phyloP scores from a whole-genome alignment of 2,888 invertebrate species.

The Anoplius nigerrimus region DNA sequence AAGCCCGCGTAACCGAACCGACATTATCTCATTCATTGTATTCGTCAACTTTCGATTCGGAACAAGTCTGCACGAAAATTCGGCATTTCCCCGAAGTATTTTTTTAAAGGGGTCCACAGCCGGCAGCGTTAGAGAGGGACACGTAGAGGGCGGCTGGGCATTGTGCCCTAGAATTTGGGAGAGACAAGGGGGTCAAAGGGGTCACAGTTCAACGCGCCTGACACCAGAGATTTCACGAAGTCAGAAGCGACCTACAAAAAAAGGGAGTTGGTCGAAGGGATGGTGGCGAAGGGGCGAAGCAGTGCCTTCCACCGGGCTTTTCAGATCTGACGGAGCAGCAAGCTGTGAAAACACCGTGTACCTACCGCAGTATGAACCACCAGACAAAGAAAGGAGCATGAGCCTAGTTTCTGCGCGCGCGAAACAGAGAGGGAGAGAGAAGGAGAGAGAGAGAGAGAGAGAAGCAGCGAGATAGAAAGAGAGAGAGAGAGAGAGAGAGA shows the following conservation, averaged over 20 bases:
- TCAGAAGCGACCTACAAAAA: constrained; percentile 51
- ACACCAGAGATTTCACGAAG: constrained; percentile 61
- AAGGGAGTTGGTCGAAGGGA: constrained; percentile 34
- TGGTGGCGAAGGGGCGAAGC: constrained; percentile 33
- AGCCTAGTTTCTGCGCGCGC: constrained; percentile 4
- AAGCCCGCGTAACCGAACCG: no score
- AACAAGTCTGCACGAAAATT: no score
- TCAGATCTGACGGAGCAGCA: constrained; percentile 42
- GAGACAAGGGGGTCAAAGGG: constrained; percentile 25
- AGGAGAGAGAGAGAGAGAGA: background rate
- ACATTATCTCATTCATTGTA: no score
- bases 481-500: no score
- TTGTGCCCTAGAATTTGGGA: constrained; percentile 25
- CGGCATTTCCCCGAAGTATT: background rate
- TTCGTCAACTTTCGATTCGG: no score
- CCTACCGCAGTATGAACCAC: constrained; percentile 41
- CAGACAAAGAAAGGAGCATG: constrained; percentile 26
- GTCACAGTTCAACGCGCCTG: constrained; percentile 66
- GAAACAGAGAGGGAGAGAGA: constrained; percentile 5
- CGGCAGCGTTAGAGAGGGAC: background rate
- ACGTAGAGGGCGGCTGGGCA: background rate
- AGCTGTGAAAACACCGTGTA: constrained; percentile 68
- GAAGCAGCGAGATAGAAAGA: no score
- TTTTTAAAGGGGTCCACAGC: background rate
- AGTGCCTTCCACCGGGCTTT: constrained; percentile 48